Percentiles rank a stretch among this genome's conserved stretches.
phyloP scores from a whole-genome alignment of 2,113 vertebrate genomes.

The Vidua chalybeata region DNA sequence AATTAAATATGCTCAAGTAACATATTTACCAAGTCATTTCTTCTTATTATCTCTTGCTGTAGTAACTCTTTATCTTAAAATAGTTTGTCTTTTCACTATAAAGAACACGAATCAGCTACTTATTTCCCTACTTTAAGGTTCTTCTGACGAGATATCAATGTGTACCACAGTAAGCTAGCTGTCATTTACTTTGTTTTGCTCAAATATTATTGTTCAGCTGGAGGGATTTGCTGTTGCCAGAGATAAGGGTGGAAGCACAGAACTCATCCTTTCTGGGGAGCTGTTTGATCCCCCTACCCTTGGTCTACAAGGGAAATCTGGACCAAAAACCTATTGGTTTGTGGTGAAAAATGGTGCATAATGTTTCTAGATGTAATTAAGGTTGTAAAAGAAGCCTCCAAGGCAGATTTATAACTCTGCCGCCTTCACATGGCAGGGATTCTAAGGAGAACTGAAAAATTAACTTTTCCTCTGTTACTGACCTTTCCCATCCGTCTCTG shows the following conservation, averaged over 20 bases:
- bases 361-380: not conserved
- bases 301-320: not conserved
- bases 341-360: not conserved
- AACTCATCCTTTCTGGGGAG: not conserved
- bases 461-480: not conserved
- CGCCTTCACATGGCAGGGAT: accelerated
- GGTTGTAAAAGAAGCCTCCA: not conserved
- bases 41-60: not conserved
- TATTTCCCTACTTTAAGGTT: not conserved
- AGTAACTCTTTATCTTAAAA: not conserved
- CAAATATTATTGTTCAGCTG: not conserved
- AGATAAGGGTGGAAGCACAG: not conserved
- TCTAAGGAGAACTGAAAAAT: not conserved
- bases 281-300: not conserved
- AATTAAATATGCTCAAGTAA: not conserved
- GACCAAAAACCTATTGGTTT: not conserved
- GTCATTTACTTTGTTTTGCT: not conserved
- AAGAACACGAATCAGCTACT: not conserved
- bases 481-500: not conserved
- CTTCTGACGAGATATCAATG: not conserved
- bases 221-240: not conserved
- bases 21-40: not conserved
- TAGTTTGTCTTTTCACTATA: not conserved
- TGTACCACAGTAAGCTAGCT: not conserved
- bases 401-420: not conserved